Evolutionary conservation across 2,797 vertebrate genomes (phyloP).

Genomic region (Australoheros facetus): DNA sequence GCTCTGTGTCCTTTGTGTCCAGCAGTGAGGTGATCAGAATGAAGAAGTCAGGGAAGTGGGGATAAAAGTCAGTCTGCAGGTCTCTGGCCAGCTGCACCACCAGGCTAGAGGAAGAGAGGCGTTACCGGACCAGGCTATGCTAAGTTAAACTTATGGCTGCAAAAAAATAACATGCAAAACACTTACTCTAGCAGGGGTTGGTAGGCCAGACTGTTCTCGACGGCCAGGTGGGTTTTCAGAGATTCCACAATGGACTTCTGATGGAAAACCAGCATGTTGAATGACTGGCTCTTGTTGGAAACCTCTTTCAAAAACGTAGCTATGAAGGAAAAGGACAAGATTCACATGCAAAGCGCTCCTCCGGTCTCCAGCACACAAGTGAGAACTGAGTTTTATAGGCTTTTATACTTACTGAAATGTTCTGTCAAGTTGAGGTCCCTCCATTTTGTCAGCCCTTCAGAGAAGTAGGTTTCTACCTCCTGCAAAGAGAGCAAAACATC

Average conservation of each 20-base stretch:
- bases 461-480: constrained; percentile 98
- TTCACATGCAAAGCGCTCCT: neutral
- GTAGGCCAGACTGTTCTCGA: constrained; percentile 88
- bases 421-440: constrained; percentile 94
- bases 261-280: constrained; percentile 95
- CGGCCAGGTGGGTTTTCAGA: constrained; percentile 89
- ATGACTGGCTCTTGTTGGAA: constrained; percentile 90
- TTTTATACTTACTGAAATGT: constrained; percentile 87
- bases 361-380: too few relatives aligned
- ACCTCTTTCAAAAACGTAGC: constrained; percentile 91
- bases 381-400: neutral
- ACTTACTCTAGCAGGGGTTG: constrained; percentile 95
- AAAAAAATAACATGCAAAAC: neutral
- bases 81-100: constrained; percentile 96
- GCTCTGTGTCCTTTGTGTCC: constrained; percentile 92
- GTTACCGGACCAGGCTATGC: neutral
- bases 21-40: constrained; percentile 87
- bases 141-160: rapidly evolving
- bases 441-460: constrained; percentile 93
- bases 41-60: constrained; percentile 95
- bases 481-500: constrained; percentile 54
- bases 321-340: constrained; percentile 52
- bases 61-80: constrained; percentile 96
- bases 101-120: constrained; percentile 77
- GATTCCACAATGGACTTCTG: constrained; percentile 89